A percentile compares a stretch with the other conserved stretches of the same genome.
phyloP scores from a whole-genome alignment of 2,797 vertebrate genomes.

The Syngnathus acus region DNA sequence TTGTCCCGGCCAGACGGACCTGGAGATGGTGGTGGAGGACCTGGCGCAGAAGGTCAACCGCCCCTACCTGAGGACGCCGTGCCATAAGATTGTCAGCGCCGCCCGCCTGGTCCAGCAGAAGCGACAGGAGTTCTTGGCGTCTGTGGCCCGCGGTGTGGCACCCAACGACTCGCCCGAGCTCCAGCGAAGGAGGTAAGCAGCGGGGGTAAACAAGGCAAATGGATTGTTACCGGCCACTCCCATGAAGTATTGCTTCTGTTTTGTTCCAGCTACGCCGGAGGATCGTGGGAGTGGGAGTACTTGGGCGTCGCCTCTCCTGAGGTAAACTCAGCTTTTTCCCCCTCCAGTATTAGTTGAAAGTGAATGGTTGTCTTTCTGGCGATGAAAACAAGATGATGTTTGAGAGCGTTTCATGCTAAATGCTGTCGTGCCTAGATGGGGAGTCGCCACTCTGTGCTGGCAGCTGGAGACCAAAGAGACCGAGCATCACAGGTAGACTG shows the following conservation, averaged over 20 bases:
- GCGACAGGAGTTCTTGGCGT: slow-evolving; percentile 94
- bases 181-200: slow-evolving; percentile 83
- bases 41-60: slow-evolving; percentile 98
- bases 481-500: slow-evolving; percentile 68
- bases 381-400: not conserved
- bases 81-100: slow-evolving; percentile 93
- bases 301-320: slow-evolving; percentile 96
- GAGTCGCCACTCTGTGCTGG: slow-evolving; percentile 68
- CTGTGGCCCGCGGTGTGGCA: slow-evolving; percentile 91
- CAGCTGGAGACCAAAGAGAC: slow-evolving; percentile 67
- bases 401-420: not conserved
- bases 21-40: slow-evolving; percentile 99
- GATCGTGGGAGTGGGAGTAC: slow-evolving; percentile 99
- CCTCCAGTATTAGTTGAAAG: no score
- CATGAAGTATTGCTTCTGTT: not conserved
- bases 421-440: slow-evolving; percentile 60
- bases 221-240: no score
- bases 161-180: slow-evolving; percentile 94
- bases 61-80: slow-evolving; percentile 93
- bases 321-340: slow-evolving; percentile 63
- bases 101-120: slow-evolving; percentile 97
- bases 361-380: no score
- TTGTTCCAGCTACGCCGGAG: slow-evolving; percentile 85
- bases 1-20: slow-evolving; percentile 76
- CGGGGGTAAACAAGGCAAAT: no score